Evolutionary conservation across 2,888 invertebrate species (phyloP).

Genomic region (Odontomyia ornata): DNA sequence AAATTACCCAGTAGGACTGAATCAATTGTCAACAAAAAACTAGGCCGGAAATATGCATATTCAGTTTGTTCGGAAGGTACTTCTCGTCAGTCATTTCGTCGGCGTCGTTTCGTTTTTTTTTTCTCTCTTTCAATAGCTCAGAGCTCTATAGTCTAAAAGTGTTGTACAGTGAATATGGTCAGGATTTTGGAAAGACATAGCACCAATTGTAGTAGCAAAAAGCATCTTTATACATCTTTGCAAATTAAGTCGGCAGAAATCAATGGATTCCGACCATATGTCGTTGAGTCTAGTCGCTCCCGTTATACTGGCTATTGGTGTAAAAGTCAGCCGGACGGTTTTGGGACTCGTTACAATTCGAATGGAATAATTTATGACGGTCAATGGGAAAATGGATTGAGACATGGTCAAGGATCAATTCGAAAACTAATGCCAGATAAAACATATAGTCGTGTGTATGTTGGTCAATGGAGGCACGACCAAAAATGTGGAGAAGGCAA

Average conservation of each 20-base stretch:
- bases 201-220: neutral
- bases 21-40: too few relatives aligned
- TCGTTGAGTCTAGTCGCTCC: constrained; percentile 57
- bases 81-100: too few relatives aligned
- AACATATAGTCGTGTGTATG: constrained; percentile 55
- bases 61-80: too few relatives aligned
- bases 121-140: too few relatives aligned
- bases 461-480: constrained; percentile 59
- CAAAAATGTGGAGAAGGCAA: constrained; percentile 62
- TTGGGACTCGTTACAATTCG: constrained; percentile 52
- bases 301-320: constrained; percentile 58
- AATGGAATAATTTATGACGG: constrained; percentile 59
- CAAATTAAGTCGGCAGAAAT: constrained; percentile 45
- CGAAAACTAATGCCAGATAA: constrained; percentile 55
- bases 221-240: neutral
- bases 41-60: too few relatives aligned
- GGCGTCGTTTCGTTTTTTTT: too few relatives aligned
- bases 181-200: neutral
- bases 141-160: too few relatives aligned
- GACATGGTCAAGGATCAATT: constrained; percentile 59
- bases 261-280: constrained; percentile 55
- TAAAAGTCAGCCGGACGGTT: constrained; percentile 56
- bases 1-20: too few relatives aligned
- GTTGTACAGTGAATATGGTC: neutral
- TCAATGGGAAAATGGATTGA: constrained; percentile 57